Percentiles rank a stretch among this genome's conserved stretches.
Evolutionary conservation across 2,797 vertebrate species (phyloP).

Genomic region (Enteromius viviparus): DNA sequence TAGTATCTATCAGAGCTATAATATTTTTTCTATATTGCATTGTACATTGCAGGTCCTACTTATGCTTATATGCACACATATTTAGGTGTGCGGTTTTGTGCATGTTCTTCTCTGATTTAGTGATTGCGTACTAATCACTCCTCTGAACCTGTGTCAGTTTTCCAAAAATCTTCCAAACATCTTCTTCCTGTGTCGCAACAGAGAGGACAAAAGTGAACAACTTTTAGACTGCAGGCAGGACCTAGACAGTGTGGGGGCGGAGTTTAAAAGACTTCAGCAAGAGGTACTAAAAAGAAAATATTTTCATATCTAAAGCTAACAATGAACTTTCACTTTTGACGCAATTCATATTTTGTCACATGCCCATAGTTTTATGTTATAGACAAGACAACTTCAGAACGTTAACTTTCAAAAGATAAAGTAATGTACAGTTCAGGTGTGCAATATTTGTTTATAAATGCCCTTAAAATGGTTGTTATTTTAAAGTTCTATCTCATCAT

Average conservation of each 20-base stretch:
- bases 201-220: constrained; percentile 98
- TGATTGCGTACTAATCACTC: background rate
- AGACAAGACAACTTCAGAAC: background rate
- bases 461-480: background rate
- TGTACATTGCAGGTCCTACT: background rate
- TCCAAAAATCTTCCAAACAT: background rate
- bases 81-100: background rate
- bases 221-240: constrained; percentile 95
- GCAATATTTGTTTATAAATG: background rate
- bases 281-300: constrained; percentile 77
- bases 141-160: background rate
- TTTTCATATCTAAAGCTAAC: background rate
- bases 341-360: background rate
- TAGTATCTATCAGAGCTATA: background rate
- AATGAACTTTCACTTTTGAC: background rate
- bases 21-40: background rate
- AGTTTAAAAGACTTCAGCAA: constrained; percentile 91
- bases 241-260: constrained; percentile 89
- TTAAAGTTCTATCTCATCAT: background rate
- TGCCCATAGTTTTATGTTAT: background rate
- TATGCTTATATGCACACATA: background rate
- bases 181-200: constrained; percentile 60
- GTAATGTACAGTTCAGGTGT: background rate
- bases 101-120: background rate
- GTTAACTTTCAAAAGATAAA: background rate